Percentiles rank a stretch among this genome's conserved stretches.
phyloP scores from a whole-genome alignment of 2,797 vertebrate genomes.

The Alca torda region DNA sequence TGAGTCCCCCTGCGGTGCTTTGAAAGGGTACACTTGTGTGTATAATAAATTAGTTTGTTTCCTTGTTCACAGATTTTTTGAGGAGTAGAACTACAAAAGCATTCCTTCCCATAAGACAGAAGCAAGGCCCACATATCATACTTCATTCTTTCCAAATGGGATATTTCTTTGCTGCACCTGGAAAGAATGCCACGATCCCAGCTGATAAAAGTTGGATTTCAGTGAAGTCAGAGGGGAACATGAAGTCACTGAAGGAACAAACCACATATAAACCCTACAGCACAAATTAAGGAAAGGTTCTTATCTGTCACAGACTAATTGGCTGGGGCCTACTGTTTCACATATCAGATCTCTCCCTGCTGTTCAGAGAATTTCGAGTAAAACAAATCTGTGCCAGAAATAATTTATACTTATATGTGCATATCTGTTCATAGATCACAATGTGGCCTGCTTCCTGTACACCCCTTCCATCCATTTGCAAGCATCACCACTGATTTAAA shows the following conservation, averaged over 20 bases:
- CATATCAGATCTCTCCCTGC: not conserved
- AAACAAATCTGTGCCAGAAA: slow-evolving; percentile 13
- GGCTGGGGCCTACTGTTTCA: not conserved
- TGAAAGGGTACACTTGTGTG: not conserved
- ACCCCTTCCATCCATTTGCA: not conserved
- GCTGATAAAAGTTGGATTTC: not conserved
- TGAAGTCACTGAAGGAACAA: not conserved
- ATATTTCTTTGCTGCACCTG: not conserved
- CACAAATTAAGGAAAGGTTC: not conserved
- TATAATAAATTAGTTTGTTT: not conserved
- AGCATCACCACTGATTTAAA: not conserved
- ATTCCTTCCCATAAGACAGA: not conserved
- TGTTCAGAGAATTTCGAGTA: not conserved
- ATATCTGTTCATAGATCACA: not conserved
- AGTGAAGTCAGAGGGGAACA: not conserved
- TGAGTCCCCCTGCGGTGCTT: not conserved
- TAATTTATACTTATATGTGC: not conserved
- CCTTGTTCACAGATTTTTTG: not conserved
- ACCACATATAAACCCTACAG: not conserved
- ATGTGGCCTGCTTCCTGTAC: not conserved
- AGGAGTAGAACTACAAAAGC: not conserved
- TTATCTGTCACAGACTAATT: slow-evolving; percentile 11
- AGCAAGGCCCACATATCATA: not conserved
- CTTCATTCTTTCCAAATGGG: not conserved
- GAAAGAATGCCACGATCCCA: not conserved